Evolutionary conservation across 2,113 vertebrate species (phyloP).

Genomic region (Peromyscus leucopus): DNA sequence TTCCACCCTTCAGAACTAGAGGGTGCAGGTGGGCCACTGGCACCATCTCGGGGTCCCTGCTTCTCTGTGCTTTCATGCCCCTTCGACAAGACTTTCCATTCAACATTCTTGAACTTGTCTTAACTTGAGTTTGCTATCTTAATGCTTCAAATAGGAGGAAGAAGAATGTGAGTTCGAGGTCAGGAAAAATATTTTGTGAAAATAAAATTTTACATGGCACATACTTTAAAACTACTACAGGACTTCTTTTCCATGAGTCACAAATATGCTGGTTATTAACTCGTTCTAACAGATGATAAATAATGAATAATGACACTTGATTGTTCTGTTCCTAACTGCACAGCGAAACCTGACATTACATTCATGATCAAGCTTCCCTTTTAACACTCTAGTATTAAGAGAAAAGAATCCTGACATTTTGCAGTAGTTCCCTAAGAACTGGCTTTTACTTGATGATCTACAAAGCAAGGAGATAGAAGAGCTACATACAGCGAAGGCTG

Average conservation of each 20-base stretch:
- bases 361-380: background rate
- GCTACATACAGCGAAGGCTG: background rate
- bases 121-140: background rate
- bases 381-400: background rate
- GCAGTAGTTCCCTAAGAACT: background rate
- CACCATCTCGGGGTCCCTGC: background rate
- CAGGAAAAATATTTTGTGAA: conserved; percentile 3
- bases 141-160: background rate
- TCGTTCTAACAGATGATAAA: background rate
- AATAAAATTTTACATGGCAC: conserved; percentile 8
- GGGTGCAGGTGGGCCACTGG: background rate
- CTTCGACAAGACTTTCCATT: background rate
- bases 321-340: background rate
- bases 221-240: background rate
- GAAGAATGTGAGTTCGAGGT: background rate
- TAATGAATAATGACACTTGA: background rate
- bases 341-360: background rate
- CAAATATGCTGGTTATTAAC: background rate
- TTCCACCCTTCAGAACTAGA: background rate
- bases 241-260: background rate
- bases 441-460: background rate
- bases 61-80: background rate
- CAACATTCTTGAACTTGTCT: background rate
- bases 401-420: background rate
- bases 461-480: background rate